These are phyloP conservation scores for Trochalopteron elliotii DNA, from an alignment of 2,113 vertebrate genomes.

Conservation along the genomic window DNA sequence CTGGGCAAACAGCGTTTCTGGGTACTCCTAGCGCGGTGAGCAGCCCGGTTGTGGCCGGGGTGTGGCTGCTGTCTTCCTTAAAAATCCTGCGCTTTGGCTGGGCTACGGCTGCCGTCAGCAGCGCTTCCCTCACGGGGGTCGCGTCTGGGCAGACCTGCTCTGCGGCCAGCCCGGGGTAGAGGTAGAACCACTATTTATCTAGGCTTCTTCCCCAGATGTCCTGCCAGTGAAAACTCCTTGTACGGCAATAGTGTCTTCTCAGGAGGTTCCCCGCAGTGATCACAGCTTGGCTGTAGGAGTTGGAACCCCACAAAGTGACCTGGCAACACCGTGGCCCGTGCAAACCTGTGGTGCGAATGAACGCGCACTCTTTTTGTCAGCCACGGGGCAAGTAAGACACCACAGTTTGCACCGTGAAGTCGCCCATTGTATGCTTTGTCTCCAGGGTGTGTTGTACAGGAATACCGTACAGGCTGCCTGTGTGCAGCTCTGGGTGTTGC, in stretches of 20 bases:
- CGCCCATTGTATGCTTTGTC: background rate
- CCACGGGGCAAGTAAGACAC: accelerated
- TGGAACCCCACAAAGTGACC: background rate
- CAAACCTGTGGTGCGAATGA: background rate
- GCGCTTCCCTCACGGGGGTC: background rate
- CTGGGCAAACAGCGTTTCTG: accelerated
- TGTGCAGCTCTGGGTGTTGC: background rate
- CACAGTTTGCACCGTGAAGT: accelerated
- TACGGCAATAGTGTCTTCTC: accelerated
- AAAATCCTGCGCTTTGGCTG: no score
- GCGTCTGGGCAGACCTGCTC: accelerated
- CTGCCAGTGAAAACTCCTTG: accelerated
- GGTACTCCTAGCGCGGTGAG: accelerated
- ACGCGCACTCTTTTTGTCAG: background rate
- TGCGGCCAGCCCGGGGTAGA: background rate
- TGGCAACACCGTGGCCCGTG: accelerated
- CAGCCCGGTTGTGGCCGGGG: accelerated
- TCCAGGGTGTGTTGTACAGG: background rate
- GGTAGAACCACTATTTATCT: background rate
- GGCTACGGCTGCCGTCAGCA: background rate
- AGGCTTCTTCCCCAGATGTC: background rate
- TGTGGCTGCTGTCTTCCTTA: background rate
- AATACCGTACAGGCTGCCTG: background rate
- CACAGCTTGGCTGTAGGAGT: no score
- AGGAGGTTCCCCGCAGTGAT: background rate